Evolutionary conservation across 2,797 vertebrate genomes (phyloP), one percentile per base, ranked within the genome.

Genomic region (Cyprinella venusta): DNA sequence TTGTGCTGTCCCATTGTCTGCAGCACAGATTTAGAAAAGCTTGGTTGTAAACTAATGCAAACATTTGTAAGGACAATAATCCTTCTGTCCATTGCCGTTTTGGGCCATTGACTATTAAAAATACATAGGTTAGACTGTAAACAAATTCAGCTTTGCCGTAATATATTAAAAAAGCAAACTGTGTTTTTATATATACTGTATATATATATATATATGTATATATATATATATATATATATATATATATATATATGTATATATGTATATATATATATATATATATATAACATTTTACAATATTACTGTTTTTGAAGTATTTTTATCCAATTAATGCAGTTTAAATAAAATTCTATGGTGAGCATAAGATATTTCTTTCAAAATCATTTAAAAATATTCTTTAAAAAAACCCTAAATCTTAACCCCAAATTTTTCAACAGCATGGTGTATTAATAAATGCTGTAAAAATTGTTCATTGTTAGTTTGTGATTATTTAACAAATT

Each of bases 1-100:
- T 76, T 83, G 9, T 83, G 21, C 67, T 78, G 40, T 77, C 50
- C 52, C 4, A 10, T 77, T 45, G 81, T 83, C 74, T 77, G 21
- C 64, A 70, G 42, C 4, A 38, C 30, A 68, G 45, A 70, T 76
- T 86, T 79, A 77, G 65, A 78, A 83, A 71, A 61, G 56, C 16
- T n/a, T 36, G 9, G 10, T 61, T 71, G 40, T 81, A 8, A 63
- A 36, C 9, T 24, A 38, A 48, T 38, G 38, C 21, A 83, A 77
- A 83, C 19, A 76, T 40, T 76, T 64, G 26, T 54, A 65, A 38
- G 61, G 48, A 76, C 64, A 77, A 36, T 50, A 83, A 59, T 15
- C 2, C 8, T 45, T 83, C 15, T 48, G 24, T 38, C 15, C 12
- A 52, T 64, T 70, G 36, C 26, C 6, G 18, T 63, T 64, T 40